These are phyloP conservation scores for Pyrocephalus nanus DNA, from an alignment of 2,797 vertebrate species.

Conservation along the genomic window DNA sequence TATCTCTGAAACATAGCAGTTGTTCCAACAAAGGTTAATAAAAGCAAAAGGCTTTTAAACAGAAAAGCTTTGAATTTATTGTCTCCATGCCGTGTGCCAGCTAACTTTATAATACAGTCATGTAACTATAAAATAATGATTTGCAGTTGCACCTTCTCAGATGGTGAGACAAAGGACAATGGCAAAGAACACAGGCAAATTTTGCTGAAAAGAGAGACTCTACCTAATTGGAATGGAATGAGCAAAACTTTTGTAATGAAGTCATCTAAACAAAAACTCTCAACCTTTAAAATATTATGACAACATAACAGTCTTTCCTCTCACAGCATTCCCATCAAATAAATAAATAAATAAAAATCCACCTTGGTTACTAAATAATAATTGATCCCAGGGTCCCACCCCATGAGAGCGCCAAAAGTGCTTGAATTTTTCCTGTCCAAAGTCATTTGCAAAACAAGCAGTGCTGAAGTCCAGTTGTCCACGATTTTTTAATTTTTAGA, in stretches of 20 bases:
- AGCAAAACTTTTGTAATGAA: not conserved
- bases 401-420: conserved; percentile 20
- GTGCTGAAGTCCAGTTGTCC: conserved; percentile 49
- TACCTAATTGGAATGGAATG: not conserved
- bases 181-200: not conserved
- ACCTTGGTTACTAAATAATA: conserved; percentile 47
- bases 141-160: conserved; percentile 46
- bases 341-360: not conserved
- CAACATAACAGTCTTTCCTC: conserved; percentile 11
- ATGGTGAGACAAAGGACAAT: not conserved
- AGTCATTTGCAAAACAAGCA: conserved; percentile 52
- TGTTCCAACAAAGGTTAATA: not conserved
- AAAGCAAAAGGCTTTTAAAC: conserved; percentile 28
- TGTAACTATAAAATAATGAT: not conserved
- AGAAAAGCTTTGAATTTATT: conserved; percentile 38
- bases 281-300: not conserved
- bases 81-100: not conserved
- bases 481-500: conserved; percentile 33
- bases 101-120: not conserved
- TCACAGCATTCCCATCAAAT: not conserved
- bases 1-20: not conserved
- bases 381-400: conserved; percentile 49
- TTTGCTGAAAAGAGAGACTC: not conserved
- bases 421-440: conserved; percentile 41
- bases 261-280: conserved; percentile 20